phyloP scores from a whole-genome alignment of 2,797 vertebrate genomes.

The Capromys pilorides region DNA sequence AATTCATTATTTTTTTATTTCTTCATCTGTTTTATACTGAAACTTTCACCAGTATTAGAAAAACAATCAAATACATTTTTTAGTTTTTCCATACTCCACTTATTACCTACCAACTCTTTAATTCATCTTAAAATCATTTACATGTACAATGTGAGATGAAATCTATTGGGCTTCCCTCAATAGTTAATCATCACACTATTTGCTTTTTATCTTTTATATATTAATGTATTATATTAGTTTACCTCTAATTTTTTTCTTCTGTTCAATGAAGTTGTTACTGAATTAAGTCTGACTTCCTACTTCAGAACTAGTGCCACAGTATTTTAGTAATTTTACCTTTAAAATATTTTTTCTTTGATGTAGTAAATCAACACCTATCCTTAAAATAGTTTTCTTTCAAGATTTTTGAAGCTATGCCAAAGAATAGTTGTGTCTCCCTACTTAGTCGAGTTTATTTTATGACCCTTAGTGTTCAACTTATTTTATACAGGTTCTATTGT shows the following conservation, averaged over 20 bases:
- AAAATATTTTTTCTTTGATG: slow-evolving; percentile 11
- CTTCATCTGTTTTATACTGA: background rate
- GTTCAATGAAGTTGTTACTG: background rate
- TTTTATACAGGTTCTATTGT: background rate
- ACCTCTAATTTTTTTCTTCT: slow-evolving; percentile 22
- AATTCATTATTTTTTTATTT: slow-evolving; percentile 15
- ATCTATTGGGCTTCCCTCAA: background rate
- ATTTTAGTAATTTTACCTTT: slow-evolving; percentile 36
- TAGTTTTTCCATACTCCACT: slow-evolving; percentile 9
- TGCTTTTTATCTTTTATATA: background rate
- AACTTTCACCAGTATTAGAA: background rate
- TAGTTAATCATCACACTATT: background rate
- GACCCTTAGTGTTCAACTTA: background rate
- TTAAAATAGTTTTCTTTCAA: slow-evolving; percentile 30
- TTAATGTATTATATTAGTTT: background rate
- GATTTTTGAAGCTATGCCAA: background rate
- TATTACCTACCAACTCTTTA: slow-evolving; percentile 10
- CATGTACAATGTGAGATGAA: background rate
- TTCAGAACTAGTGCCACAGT: background rate
- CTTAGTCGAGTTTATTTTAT: background rate
- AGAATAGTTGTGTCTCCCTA: background rate
- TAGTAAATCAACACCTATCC: background rate
- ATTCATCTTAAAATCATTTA: slow-evolving; percentile 9
- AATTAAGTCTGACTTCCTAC: background rate
- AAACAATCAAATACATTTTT: background rate